Evolutionary conservation across 53 echinoderm and acorn worm species (phyloP).

Genomic region (Astropecten irregularis): DNA sequence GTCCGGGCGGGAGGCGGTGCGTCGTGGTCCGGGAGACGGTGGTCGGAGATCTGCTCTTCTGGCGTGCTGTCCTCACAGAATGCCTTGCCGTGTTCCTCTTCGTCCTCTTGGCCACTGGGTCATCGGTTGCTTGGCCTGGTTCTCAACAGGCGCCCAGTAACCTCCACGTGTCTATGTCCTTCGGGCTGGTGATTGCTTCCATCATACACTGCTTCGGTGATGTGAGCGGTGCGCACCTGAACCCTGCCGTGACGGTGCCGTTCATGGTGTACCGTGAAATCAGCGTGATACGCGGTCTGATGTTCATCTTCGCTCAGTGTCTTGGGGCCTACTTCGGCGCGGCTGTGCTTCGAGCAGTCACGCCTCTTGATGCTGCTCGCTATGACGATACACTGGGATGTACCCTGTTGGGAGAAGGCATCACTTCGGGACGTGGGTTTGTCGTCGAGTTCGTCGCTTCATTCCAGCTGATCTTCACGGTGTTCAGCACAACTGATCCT

Average conservation of each 20-base stretch:
- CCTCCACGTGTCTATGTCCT: conserved; percentile 65
- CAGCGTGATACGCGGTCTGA: conserved; percentile 50
- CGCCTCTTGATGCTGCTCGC: conserved; percentile 29
- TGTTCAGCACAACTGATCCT: conserved; percentile 67
- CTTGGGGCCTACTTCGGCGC: conserved; percentile 63
- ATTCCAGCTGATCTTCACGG: conserved; percentile 73
- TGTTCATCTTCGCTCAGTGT: conserved; percentile 73
- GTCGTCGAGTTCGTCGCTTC: conserved; percentile 67
- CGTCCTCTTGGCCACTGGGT: conserved; percentile 52
- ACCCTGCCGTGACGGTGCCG: conserved; percentile 76
- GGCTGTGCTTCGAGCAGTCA: conserved; percentile 53
- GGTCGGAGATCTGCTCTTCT: conserved; percentile 32
- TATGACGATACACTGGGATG: conserved; percentile 35
- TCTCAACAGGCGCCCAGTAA: conserved; percentile 52
- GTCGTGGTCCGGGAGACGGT: conserved; percentile 22
- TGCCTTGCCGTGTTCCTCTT: conserved; percentile 61
- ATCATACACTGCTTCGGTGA: conserved; percentile 70
- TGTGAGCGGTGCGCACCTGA: conserved; percentile 74
- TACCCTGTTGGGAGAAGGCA: conserved; percentile 47
- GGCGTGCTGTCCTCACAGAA: conserved; percentile 71
- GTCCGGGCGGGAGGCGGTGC: neutral
- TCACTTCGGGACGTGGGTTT: conserved; percentile 64
- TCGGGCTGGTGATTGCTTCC: conserved; percentile 66
- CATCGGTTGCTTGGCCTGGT: conserved; percentile 64
- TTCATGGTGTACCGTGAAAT: conserved; percentile 43